Base-by-base conservation (phyloP, 2,888 invertebrate species). In the Nematopogon swammerdamellus region DNA sequence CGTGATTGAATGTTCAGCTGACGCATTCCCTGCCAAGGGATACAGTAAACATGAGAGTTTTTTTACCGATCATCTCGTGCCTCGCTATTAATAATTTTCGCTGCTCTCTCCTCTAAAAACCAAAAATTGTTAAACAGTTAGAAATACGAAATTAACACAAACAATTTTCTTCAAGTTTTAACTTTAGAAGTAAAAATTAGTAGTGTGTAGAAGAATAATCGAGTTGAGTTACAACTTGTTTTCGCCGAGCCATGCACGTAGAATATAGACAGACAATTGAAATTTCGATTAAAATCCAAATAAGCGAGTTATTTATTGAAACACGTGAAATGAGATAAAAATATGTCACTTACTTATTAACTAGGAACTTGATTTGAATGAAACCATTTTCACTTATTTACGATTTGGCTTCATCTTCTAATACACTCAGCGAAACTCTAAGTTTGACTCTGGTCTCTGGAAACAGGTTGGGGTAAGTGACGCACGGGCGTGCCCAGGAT, bases 61-160 rank as follows among this genome's bases (percentile, higher is more conserved):
- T 8, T 67, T 79, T 80, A 80, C 80, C 79, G 71, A 70, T 68
- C 56, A 59, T 62, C 25, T 25, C 25, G 5, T 8, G 25, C n/a
- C n/a, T n/a, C n/a, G n/a, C n/a, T 25, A 25, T 8, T 25, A 25
- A 25, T 25, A 25, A 6, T 69, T 71, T 76, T 79, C 60, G 76
- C 70, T 73, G 74, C 77, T 73, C 80, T 77, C 75, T 64, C 76
- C 65, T 72, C 79, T 79, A 80, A 70, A 74, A 80, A 76, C 69
- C 61, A 75, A n/a, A n/a, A 80, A 76, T 69, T 63, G 68, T 71
- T 70, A 69, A 36, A 63, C 59, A 56, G 64, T 72, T 72, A 72
- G 62, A 61, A 54, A 53, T 54, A 51, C 49, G 56, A 57, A 57
- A 61, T 64, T 53, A 61, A 60, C 58, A 62, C 60, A 61, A n/a